A percentile compares a stretch with the other conserved stretches of the same genome.
phyloP scores from a whole-genome alignment of 2,888 invertebrate species.

The Chymomyza amoena region DNA sequence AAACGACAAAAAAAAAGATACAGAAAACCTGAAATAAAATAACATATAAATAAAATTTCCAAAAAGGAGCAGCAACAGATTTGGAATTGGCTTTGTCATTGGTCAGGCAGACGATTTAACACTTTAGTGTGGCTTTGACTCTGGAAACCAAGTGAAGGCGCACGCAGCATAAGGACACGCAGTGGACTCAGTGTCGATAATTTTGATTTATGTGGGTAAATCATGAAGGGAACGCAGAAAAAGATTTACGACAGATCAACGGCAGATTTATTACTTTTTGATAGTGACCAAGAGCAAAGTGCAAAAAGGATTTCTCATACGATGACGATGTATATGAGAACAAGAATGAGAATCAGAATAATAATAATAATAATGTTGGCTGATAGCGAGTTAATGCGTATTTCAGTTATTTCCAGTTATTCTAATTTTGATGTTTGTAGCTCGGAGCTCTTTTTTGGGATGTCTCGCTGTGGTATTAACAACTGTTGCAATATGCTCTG shows the following conservation, averaged over 20 bases:
- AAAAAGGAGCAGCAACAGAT: conserved; percentile 1
- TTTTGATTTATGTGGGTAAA: conserved; percentile 78
- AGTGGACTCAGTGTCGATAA: conserved; percentile 59
- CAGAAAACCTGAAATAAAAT: not conserved
- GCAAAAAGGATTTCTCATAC: conserved; percentile 40
- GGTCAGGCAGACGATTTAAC: conserved; percentile 5
- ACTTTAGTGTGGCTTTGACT: conserved; percentile 20
- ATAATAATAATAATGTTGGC: conserved; percentile 17
- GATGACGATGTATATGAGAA: conserved; percentile 18
- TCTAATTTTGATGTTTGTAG: conserved; percentile 47
- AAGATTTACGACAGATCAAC: conserved; percentile 77
- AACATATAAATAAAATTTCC: not conserved
- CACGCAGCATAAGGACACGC: conserved; percentile 21
- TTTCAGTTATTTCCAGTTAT: conserved; percentile 70
- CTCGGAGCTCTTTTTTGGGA: conserved; percentile 17
- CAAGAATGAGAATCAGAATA: not conserved
- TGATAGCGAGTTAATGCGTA: conserved; percentile 53
- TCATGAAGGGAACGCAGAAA: conserved; percentile 73
- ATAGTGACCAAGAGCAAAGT: conserved; percentile 57
- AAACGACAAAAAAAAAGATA: conserved; percentile 4
- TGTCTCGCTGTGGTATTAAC: conserved; percentile 3
- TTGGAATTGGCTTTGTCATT: not conserved
- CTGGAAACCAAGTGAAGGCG: conserved; percentile 31
- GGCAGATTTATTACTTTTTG: conserved; percentile 77
- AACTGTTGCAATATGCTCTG: not conserved